Evolutionary conservation across 1,140 invertebrate species (phyloP), one percentile per base, ranked within the genome.

Genomic region (Caerostris extrusa): DNA sequence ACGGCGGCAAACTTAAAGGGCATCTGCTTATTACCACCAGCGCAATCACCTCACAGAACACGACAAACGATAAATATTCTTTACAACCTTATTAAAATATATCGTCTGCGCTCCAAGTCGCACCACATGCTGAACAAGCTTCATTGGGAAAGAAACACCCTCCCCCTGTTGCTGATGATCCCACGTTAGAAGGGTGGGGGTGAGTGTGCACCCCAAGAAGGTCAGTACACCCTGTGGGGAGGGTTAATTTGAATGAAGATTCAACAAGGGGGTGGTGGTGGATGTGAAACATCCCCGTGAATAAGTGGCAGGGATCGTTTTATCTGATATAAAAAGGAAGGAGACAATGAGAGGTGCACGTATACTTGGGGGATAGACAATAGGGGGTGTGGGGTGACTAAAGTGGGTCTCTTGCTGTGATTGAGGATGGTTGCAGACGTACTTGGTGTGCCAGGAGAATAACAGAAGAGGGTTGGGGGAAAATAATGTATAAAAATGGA

Each of bases 11-110:
- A 55, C 87, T 12, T 34, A 8, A 8, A 69, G 19, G 69, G 69
- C 89, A 90, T 90, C 90, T 91, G 90, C 67, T 82, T 91, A 83
- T 10, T 83, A 55, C 90, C 58, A 53, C 14, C n/a, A 64, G 60
- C 57, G 83, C 61, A 61, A 77, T 83, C 71, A 19, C 17, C 10
- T 7, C 58, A 91, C 77, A 55, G 19, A 64, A 61, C 53, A 55
- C 53, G 90, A 91, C 90, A 91, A n/a, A 4, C 77, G 34, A 91
- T 91, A 91, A 83, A 91, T 91, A 82, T 83, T 91, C 90, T 91
- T 91, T 91, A 67, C 77, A 83, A 64, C 90, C 71, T 91, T 91
- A 91, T 91, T 91, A 91, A 91, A 91, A 91, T 91, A 91, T 53
- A 91, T 91, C 81, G 71, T 64, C 77, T 82, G 71, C 34, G 1